Evolutionary conservation across 2,797 vertebrate species (phyloP).

Genomic region (Sylvia borin): DNA sequence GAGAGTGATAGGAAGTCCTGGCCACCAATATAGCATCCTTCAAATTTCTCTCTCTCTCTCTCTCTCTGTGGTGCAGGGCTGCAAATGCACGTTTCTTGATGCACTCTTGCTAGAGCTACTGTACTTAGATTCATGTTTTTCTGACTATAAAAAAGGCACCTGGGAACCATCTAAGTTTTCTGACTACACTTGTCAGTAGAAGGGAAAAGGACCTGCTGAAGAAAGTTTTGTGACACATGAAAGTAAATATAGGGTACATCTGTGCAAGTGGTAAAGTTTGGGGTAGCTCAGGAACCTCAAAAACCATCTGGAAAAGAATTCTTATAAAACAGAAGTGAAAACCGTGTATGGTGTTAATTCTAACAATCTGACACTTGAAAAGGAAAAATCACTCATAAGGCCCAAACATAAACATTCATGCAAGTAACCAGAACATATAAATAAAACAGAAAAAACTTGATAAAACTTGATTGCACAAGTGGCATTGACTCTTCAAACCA

Average conservation of each 20-base stretch:
- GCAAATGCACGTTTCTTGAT: not conserved
- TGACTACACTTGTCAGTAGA: not conserved
- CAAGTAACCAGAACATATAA: not conserved
- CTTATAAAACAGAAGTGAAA: not conserved
- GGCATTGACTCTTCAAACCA: not conserved
- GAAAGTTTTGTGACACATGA: not conserved
- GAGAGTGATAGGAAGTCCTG: not conserved
- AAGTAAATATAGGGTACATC: not conserved
- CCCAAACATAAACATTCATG: not conserved
- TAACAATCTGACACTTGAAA: not conserved
- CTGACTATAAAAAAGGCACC: not conserved
- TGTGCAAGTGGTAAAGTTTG: not conserved
- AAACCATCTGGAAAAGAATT: not conserved
- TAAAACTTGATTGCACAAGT: not conserved
- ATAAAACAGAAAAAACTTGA: not conserved
- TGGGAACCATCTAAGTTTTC: not conserved
- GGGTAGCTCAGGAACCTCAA: not conserved
- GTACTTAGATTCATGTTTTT: not conserved
- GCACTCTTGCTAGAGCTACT: not conserved
- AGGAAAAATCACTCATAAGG: not conserved
- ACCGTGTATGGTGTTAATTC: not conserved
- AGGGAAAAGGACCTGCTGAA: not conserved
- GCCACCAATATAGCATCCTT: rapidly evolving
- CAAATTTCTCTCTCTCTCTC: not conserved
- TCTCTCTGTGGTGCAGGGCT: not conserved